Evolutionary conservation across 1,140 invertebrate species (phyloP).

Genomic region (Drosophila miranda): DNA sequence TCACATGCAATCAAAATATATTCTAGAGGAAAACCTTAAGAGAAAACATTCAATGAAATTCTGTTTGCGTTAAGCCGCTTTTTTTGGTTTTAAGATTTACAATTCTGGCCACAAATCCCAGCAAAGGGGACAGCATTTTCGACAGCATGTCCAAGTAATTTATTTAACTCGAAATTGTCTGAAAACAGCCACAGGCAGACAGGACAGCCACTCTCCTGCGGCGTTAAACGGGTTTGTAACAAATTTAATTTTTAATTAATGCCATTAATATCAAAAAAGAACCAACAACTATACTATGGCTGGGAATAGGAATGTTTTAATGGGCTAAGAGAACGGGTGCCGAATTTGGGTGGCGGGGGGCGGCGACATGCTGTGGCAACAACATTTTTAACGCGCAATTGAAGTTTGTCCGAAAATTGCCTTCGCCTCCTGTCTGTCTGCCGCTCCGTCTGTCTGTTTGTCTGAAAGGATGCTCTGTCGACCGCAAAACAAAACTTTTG

Average conservation of each 20-base stretch:
- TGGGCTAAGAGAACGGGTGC: constrained; percentile 23
- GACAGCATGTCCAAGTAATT: constrained; percentile 27
- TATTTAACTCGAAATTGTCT: constrained; percentile 14
- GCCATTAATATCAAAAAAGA: constrained; percentile 58
- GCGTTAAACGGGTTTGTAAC: constrained; percentile 61
- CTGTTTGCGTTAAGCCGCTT: too few species aligned
- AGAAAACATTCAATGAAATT: too few species aligned
- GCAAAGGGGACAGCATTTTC: background rate
- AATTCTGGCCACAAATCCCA: too few species aligned
- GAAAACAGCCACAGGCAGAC: background rate
- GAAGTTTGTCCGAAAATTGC: constrained; percentile 62
- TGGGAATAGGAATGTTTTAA: constrained; percentile 32
- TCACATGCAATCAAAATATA: too few species aligned
- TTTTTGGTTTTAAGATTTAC: too few species aligned
- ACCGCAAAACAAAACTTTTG: constrained; percentile 60
- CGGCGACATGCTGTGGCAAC: constrained; percentile 26
- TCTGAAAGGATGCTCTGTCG: background rate
- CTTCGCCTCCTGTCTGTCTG: constrained; percentile 13
- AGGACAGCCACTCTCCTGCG: constrained; percentile 2
- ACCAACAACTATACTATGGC: constrained; percentile 13
- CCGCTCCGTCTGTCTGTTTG: background rate
- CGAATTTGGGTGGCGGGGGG: background rate
- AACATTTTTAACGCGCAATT: constrained; percentile 67
- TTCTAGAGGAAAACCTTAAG: too few species aligned
- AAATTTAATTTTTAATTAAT: constrained; percentile 74